Conservation (phyloP, 1,140 invertebrate genomes). For the Plectrocnemia conspersa region DNA sequence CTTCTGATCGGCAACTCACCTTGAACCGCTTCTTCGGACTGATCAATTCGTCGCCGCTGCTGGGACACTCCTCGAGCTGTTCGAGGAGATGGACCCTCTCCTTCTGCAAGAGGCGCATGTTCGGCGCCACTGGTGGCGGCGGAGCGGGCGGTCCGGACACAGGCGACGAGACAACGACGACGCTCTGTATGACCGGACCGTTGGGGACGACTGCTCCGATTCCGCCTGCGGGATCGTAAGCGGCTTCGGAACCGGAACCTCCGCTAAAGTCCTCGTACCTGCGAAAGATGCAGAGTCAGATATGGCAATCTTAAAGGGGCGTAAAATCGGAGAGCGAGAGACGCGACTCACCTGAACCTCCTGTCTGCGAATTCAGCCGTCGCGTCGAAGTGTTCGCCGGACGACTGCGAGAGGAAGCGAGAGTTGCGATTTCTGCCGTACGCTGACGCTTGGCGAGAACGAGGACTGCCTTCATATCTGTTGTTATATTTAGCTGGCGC, state of each 20-base stretch:
- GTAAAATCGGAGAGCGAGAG: neutral
- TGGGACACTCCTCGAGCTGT: constrained; percentile 67
- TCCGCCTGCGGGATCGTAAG: constrained; percentile 2
- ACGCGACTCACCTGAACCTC: constrained; percentile 44
- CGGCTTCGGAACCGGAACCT: constrained; percentile 29
- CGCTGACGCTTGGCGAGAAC: constrained; percentile 42
- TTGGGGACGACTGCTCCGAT: neutral
- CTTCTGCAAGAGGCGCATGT: constrained; percentile 66
- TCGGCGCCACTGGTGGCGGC: constrained; percentile 39
- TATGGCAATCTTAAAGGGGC: neutral
- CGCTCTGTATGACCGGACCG: constrained; percentile 33
- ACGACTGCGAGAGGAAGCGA: constrained; percentile 38
- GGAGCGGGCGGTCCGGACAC: constrained; percentile 28
- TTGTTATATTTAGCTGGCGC: constrained; percentile 31
- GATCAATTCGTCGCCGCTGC: constrained; percentile 63
- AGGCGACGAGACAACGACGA: constrained; percentile 36
- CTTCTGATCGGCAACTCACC: constrained; percentile 12
- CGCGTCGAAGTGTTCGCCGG: constrained; percentile 44
- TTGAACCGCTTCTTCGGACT: constrained; percentile 63
- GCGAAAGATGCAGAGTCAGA: neutral
- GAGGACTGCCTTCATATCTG: constrained; percentile 44
- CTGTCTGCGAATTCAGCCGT: constrained; percentile 47
- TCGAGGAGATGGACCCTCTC: constrained; percentile 65
- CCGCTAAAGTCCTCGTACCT: constrained; percentile 35
- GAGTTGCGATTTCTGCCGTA: constrained; percentile 44